These are phyloP conservation scores for Morus bassanus DNA, from an alignment of 2,797 vertebrate species.

Conservation along the genomic window DNA sequence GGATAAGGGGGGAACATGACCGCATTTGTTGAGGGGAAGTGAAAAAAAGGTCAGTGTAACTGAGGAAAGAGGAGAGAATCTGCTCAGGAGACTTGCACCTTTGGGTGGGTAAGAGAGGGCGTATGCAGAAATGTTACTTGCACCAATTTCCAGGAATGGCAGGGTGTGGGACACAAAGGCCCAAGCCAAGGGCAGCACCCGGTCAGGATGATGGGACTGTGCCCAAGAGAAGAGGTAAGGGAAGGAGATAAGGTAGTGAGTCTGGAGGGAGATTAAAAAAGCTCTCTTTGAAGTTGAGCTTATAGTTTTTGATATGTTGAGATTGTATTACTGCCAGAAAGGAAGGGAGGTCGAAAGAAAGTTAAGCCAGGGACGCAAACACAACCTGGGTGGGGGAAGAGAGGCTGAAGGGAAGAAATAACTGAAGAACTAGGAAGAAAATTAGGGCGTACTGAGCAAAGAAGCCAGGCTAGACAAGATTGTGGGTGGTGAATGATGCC, in stretches of 20 bases:
- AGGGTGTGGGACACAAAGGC: background rate
- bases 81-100: background rate
- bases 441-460: background rate
- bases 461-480: background rate
- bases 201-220: background rate
- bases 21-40: background rate
- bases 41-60: background rate
- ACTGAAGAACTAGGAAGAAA: slow-evolving; percentile 13
- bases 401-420: slow-evolving; percentile 13
- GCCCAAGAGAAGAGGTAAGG: background rate
- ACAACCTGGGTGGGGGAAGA: background rate
- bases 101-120: background rate
- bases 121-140: background rate
- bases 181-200: background rate
- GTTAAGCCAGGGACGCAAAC: background rate
- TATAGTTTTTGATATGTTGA: background rate
- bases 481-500: background rate
- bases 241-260: background rate
- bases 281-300: background rate
- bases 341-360: slow-evolving; percentile 22
- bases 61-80: background rate
- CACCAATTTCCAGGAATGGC: background rate
- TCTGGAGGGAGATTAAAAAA: background rate
- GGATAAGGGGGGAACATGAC: background rate
- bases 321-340: background rate